Evolutionary conservation across 2,888 invertebrate genomes (phyloP).

Genomic region (Caenorhabditis macrosperma): DNA sequence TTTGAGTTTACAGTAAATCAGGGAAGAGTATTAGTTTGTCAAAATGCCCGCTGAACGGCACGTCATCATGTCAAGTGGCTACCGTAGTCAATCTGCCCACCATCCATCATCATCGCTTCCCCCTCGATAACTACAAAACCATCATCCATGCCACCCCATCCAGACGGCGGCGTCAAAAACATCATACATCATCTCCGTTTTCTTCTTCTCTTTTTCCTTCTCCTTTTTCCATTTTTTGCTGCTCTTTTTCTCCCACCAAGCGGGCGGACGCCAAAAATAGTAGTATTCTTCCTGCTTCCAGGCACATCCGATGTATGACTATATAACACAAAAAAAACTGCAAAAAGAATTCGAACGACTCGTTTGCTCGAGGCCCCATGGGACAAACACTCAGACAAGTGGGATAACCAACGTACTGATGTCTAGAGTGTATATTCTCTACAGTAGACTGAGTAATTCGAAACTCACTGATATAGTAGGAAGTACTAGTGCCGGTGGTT

Average conservation of each 20-base stretch:
- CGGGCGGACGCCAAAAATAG: constrained; percentile 7
- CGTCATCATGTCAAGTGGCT: constrained; percentile 3
- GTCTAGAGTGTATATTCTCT: neutral
- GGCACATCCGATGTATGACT: constrained; percentile 10
- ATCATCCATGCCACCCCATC: neutral
- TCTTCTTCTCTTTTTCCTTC: constrained; percentile 12
- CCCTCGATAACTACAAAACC: constrained; percentile 9
- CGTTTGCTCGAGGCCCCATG: neutral
- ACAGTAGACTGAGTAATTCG: neutral
- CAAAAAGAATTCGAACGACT: constrained; percentile 1
- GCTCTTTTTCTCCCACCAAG: neutral
- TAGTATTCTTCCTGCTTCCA: neutral
- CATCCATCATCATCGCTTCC: constrained; percentile 7
- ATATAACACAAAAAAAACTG: constrained; percentile 1
- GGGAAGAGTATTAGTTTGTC: neutral
- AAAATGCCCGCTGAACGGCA: too few relatives aligned
- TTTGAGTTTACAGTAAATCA: neutral
- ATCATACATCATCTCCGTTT: constrained; percentile 41
- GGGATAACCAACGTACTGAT: too few relatives aligned
- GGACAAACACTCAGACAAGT: neutral
- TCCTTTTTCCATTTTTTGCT: constrained; percentile 1
- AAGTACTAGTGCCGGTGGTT: constrained; percentile 47
- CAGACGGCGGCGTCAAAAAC: constrained; percentile 24
- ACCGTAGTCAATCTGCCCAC: constrained; percentile 21
- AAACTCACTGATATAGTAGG: constrained; percentile 34